These are phyloP conservation scores for Aphelinus certus DNA, from an alignment of 1,140 invertebrate genomes.

Conservation along the genomic window DNA sequence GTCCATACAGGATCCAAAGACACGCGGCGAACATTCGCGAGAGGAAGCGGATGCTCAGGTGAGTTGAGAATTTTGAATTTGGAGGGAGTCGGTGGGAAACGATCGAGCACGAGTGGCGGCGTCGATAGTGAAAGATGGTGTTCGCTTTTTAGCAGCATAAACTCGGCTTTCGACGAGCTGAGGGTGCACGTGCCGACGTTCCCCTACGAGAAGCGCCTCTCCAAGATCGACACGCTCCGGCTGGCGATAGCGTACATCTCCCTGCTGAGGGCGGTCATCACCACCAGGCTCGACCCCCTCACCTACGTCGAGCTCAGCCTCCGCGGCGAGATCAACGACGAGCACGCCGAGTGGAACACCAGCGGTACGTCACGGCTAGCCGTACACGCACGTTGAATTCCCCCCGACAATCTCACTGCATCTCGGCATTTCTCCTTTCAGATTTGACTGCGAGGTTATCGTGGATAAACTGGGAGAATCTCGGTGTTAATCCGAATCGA, in stretches of 20 bases:
- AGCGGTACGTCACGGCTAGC: slow-evolving; percentile 75
- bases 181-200: slow-evolving; percentile 96
- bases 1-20: slow-evolving; percentile 86
- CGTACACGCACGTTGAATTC: no score
- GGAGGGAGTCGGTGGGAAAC: neutral
- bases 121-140: slow-evolving; percentile 45
- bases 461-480: slow-evolving; percentile 99
- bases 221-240: slow-evolving; percentile 96
- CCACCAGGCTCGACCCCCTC: slow-evolving; percentile 90
- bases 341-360: slow-evolving; percentile 93
- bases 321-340: slow-evolving; percentile 85
- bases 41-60: slow-evolving; percentile 96
- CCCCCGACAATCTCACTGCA: no score
- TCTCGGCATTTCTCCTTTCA: slow-evolving; percentile 58
- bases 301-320: slow-evolving; percentile 94
- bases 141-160: slow-evolving; percentile 89
- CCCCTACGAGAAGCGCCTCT: slow-evolving; percentile 96
- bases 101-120: neutral
- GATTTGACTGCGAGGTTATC: slow-evolving; percentile 96
- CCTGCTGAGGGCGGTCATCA: slow-evolving; percentile 87
- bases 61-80: slow-evolving; percentile 58
- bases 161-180: slow-evolving; percentile 97
- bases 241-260: slow-evolving; percentile 97
- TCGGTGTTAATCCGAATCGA: slow-evolving; percentile 90
- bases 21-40: slow-evolving; percentile 94